Percentiles rank a stretch among this genome's conserved stretches.
phyloP scores from a whole-genome alignment of 2,797 vertebrate species.

The Phoeniculus purpureus region DNA sequence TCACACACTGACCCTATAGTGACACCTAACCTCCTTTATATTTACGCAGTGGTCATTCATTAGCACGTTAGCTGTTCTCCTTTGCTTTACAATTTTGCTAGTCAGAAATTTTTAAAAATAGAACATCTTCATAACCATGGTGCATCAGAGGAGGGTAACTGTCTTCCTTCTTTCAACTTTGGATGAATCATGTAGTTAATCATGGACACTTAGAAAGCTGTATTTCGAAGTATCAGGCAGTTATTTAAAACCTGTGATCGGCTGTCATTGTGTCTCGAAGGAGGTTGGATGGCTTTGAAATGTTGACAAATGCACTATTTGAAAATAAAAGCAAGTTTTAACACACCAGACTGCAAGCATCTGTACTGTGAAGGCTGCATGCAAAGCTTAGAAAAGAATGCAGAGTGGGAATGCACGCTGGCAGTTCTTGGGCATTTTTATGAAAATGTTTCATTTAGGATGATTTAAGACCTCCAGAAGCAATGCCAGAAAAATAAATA shows the following conservation, averaged over 20 bases:
- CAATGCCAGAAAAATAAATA: background rate
- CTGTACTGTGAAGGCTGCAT: slow-evolving; percentile 64
- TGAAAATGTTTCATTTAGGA: slow-evolving; percentile 24
- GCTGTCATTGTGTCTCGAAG: slow-evolving; percentile 50
- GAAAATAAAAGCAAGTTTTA: slow-evolving; percentile 65
- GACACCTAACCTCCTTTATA: background rate
- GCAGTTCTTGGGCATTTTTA: slow-evolving; percentile 13
- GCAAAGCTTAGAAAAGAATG: slow-evolving; percentile 40
- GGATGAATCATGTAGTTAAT: slow-evolving; percentile 41
- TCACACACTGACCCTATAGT: background rate
- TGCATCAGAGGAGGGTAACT: slow-evolving; percentile 4
- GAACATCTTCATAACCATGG: background rate
- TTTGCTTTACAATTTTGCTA: background rate
- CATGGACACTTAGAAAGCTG: background rate
- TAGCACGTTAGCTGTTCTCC: background rate
- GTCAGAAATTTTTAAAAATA: slow-evolving; percentile 28
- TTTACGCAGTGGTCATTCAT: background rate
- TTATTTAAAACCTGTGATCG: slow-evolving; percentile 64
- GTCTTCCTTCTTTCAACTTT: slow-evolving; percentile 3
- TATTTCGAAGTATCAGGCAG: slow-evolving; percentile 58
- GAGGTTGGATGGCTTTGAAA: slow-evolving; percentile 37
- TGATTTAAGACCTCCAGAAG: background rate
- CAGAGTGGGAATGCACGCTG: background rate
- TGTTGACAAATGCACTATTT: slow-evolving; percentile 57
- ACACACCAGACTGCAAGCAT: slow-evolving; percentile 57